Percentiles rank a stretch among this genome's conserved stretches.
phyloP scores from a whole-genome alignment of 1,140 invertebrate species.

The Helicorthomorpha holstii region DNA sequence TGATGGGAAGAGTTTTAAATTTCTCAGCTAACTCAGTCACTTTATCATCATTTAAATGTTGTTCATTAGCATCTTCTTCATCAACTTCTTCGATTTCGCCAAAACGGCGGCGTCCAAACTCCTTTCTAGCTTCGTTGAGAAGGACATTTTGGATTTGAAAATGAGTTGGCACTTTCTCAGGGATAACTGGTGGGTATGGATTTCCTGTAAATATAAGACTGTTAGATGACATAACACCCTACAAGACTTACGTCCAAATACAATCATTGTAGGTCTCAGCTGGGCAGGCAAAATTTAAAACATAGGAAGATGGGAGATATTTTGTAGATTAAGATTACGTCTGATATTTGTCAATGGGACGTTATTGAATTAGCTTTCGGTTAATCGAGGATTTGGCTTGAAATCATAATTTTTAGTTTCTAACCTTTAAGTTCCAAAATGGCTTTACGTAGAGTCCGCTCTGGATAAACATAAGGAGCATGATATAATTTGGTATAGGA shows the following conservation, averaged over 20 bases:
- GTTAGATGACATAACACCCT: neutral
- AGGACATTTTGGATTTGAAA: conserved; percentile 19
- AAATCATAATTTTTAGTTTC: neutral
- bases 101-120: too few species aligned
- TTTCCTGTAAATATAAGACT: conserved; percentile 14
- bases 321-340: too few species aligned
- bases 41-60: too few species aligned
- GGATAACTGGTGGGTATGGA: conserved; percentile 17
- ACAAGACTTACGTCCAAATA: neutral
- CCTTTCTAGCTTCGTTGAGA: conserved; percentile 16
- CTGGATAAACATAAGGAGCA: conserved; percentile 43
- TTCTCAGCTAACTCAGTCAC: too few species aligned
- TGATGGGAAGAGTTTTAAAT: too few species aligned
- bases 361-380: too few species aligned
- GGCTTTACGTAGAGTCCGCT: conserved; percentile 30
- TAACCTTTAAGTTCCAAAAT: conserved; percentile 60
- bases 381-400: too few species aligned
- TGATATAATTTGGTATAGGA: conserved; percentile 55
- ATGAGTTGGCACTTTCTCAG: conserved; percentile 7
- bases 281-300: too few species aligned
- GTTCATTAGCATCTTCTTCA: neutral
- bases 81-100: neutral
- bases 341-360: too few species aligned
- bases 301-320: too few species aligned
- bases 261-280: conserved; percentile 1